Conservation (phyloP, 1,140 invertebrate genomes). For the Caenorhabditis latens region DNA sequence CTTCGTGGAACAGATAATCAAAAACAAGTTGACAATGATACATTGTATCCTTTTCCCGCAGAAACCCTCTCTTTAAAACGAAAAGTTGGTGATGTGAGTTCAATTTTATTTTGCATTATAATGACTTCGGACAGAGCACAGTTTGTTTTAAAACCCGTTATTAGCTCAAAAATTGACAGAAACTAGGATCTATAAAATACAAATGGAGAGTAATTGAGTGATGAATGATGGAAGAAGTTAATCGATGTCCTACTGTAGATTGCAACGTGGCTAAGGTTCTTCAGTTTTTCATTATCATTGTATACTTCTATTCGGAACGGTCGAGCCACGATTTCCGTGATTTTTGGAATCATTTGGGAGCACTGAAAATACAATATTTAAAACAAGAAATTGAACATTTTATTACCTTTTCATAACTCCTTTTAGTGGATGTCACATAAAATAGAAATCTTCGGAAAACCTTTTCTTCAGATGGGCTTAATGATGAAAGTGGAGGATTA, state of each 20-base stretch:
- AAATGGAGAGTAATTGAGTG: conserved; percentile 19
- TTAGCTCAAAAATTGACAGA: neutral
- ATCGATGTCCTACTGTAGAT: conserved; percentile 42
- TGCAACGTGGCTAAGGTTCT: neutral
- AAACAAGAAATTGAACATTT: neutral
- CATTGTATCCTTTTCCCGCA: conserved; percentile 22
- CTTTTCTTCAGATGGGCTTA: conserved; percentile 7
- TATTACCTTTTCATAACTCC: conserved; percentile 4
- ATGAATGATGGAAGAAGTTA: conserved; percentile 23
- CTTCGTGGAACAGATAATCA: conserved; percentile 31
- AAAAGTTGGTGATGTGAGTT: conserved; percentile 58
- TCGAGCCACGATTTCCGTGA: neutral
- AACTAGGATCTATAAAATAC: neutral
- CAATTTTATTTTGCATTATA: neutral
- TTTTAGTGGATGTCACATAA: conserved; percentile 17
- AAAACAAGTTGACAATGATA: conserved; percentile 39
- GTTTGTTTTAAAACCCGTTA: neutral
- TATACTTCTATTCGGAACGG: conserved; percentile 8
- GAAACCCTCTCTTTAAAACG: conserved; percentile 24
- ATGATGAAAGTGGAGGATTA: conserved; percentile 5
- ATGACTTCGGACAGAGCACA: neutral
- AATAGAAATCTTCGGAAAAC: conserved; percentile 23
- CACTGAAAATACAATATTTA: conserved; percentile 5
- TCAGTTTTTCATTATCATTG: conserved; percentile 33
- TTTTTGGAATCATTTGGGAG: conserved; percentile 14